phyloP scores from a whole-genome alignment of 2,113 vertebrate genomes.

The Rhizomys pruinosus region DNA sequence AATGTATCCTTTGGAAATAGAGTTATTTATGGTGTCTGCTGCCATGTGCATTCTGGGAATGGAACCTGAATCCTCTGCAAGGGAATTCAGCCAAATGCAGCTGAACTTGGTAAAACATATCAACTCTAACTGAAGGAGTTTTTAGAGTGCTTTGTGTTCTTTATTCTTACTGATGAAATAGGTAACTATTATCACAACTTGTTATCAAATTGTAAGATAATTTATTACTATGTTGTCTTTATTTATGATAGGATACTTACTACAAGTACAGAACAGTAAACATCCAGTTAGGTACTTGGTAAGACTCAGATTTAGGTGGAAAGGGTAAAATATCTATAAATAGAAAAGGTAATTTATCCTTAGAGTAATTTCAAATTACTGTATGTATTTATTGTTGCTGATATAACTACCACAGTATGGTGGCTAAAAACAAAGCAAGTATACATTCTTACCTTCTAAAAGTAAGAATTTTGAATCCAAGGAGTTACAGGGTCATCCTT shows the following conservation, averaged over 20 bases:
- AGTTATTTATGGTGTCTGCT: too few species aligned
- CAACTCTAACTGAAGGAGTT: background rate
- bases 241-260: background rate
- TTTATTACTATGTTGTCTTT: background rate
- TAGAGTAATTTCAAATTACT: background rate
- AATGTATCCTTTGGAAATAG: too few species aligned
- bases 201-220: background rate
- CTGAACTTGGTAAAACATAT: background rate
- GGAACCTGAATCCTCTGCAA: too few species aligned
- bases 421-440: background rate
- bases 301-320: background rate
- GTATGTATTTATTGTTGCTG: background rate
- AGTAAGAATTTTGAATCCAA: background rate
- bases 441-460: background rate
- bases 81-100: too few species aligned
- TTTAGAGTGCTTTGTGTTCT: background rate
- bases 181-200: background rate
- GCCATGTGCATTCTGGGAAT: too few species aligned
- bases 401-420: background rate
- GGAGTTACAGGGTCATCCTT: background rate
- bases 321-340: background rate
- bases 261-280: background rate
- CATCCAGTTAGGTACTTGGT: background rate
- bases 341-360: background rate
- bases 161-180: background rate